Conservation (phyloP, 1,140 invertebrate genomes). For the Drosophila ercepeae region DNA sequence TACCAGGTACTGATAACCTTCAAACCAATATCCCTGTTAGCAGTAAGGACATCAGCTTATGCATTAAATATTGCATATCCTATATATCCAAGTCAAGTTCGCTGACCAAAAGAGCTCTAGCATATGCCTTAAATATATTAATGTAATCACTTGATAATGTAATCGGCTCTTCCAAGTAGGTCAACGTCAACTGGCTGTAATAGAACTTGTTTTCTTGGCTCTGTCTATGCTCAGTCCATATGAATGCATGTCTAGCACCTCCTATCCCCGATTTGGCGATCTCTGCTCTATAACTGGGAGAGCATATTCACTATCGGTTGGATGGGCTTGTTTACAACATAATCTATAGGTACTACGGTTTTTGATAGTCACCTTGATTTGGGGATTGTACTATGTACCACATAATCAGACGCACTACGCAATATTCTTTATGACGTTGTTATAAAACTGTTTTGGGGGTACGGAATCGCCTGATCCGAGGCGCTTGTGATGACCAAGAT, state of each 20-base stretch:
- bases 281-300: slow-evolving; percentile 8
- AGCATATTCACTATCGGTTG: background rate
- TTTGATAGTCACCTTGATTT: slow-evolving; percentile 18
- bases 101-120: no score
- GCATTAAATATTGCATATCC: no score
- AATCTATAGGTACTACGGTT: background rate
- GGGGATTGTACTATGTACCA: background rate
- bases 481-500: no score
- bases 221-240: slow-evolving; percentile 8
- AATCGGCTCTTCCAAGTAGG: slow-evolving; percentile 19
- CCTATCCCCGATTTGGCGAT: slow-evolving; percentile 18
- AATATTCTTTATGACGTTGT: no score
- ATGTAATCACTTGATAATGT: background rate
- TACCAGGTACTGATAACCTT: no score
- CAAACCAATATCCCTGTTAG: no score
- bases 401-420: slow-evolving; percentile 17
- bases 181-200: slow-evolving; percentile 31
- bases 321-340: background rate
- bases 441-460: background rate
- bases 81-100: no score
- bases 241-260: background rate
- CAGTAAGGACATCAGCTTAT: no score
- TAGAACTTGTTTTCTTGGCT: slow-evolving; percentile 26
- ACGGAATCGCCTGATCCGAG: background rate
- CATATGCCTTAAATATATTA: background rate